These are phyloP conservation scores for Danio albolineatus DNA, from an alignment of 2,797 vertebrate genomes.

Conservation along the genomic window DNA sequence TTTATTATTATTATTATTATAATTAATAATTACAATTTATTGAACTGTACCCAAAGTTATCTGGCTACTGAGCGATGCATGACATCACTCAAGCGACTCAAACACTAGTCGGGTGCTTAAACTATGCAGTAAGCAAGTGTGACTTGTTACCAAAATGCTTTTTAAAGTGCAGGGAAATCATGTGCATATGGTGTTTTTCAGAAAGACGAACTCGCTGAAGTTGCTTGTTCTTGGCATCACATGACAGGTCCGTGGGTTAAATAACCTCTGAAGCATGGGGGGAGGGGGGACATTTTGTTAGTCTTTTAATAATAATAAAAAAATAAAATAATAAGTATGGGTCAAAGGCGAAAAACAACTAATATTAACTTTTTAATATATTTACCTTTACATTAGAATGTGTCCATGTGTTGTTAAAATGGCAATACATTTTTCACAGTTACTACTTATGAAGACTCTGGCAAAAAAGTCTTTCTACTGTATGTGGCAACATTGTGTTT, in stretches of 20 bases:
- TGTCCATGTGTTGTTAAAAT: too few relatives aligned
- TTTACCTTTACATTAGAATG: too few relatives aligned
- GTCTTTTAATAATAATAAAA: too few relatives aligned
- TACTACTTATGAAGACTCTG: too few relatives aligned
- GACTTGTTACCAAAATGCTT: conserved; percentile 12
- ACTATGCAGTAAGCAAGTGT: neutral
- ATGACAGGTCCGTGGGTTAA: conserved; percentile 63
- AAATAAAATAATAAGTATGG: too few relatives aligned
- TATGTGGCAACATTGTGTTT: too few relatives aligned
- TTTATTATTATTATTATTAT: neutral
- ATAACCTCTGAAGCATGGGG: conserved; percentile 75
- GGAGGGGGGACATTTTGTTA: neutral
- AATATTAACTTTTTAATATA: too few relatives aligned
- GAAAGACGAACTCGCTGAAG: conserved; percentile 41
- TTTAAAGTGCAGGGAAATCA: conserved; percentile 52
- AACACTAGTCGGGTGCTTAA: conserved; percentile 11
- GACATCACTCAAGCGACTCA: conserved; percentile 16
- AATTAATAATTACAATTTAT: neutral
- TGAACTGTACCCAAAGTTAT: neutral
- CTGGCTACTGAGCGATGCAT: conserved; percentile 17
- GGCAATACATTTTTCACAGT: too few relatives aligned
- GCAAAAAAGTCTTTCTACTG: too few relatives aligned
- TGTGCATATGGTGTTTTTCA: conserved; percentile 39
- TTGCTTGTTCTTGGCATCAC: conserved; percentile 20
- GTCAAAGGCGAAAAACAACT: too few relatives aligned